These are phyloP conservation scores for Nicator chloris DNA, from an alignment of 2,113 vertebrate species.

Conservation along the genomic window DNA sequence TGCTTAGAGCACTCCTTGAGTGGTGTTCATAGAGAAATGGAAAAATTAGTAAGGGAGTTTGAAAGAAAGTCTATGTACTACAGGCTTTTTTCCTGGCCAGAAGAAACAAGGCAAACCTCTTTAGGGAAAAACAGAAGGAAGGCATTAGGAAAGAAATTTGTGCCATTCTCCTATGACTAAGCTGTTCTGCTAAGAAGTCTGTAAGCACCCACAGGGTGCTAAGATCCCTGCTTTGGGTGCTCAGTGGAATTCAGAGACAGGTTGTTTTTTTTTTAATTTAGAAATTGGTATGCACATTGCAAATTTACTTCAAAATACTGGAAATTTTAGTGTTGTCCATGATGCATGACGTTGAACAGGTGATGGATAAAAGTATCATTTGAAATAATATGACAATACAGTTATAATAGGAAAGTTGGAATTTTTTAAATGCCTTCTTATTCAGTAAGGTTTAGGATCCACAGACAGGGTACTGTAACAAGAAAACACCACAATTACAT, in stretches of 20 bases:
- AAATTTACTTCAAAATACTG: background rate
- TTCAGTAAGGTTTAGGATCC: background rate
- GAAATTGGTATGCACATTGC: background rate
- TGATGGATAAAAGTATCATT: background rate
- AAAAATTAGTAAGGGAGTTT: constrained; percentile 1
- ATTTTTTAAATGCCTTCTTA: background rate
- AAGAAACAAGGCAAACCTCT: background rate
- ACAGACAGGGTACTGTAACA: background rate
- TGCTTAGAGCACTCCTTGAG: background rate
- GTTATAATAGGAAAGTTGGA: background rate
- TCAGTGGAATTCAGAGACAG: background rate
- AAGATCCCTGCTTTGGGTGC: background rate
- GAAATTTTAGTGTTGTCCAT: background rate
- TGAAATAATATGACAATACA: background rate
- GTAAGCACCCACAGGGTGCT: background rate
- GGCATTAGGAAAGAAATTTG: background rate
- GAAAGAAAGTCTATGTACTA: background rate
- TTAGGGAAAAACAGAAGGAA: background rate
- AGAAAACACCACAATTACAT: background rate
- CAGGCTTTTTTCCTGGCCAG: background rate
- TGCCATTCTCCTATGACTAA: background rate
- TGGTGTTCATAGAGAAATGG: background rate
- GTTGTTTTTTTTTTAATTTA: background rate
- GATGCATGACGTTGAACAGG: background rate
- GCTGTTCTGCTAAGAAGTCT: background rate